These are phyloP conservation scores for Boloria euphrosyne DNA, from an alignment of 2,888 invertebrate genomes.

Conservation along the genomic window DNA sequence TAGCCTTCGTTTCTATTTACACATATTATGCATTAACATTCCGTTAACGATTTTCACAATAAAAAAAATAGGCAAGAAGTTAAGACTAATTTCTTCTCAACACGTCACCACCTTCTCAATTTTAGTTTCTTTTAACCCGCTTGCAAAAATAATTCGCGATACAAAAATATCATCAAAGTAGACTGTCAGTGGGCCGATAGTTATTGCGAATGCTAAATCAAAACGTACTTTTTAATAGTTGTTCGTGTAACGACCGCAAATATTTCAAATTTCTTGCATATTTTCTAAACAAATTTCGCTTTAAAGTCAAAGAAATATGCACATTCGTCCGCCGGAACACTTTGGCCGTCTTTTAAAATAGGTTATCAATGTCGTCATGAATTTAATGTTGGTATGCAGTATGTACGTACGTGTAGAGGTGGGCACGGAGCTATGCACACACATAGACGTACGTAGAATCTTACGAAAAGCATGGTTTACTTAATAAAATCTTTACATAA, in stretches of 20 bases:
- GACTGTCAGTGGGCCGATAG: constrained; percentile 24
- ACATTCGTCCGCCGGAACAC: constrained; percentile 2
- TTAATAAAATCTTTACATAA: no score
- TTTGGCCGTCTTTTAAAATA: constrained; percentile 4
- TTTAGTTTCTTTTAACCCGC: constrained; percentile 14
- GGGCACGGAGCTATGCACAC: background rate
- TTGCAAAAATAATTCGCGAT: constrained; percentile 17
- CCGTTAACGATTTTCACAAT: background rate
- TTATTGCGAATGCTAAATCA: constrained; percentile 15
- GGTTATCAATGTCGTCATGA: constrained; percentile 12
- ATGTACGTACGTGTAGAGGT: background rate
- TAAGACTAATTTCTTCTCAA: background rate
- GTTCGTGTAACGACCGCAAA: constrained; percentile 16
- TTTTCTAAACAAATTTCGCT: constrained; percentile 5
- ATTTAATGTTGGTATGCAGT: background rate
- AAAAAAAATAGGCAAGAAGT: background rate
- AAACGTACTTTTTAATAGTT: constrained; percentile 22
- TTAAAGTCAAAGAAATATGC: constrained; percentile 8
- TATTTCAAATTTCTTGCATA: constrained; percentile 6
- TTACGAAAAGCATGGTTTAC: no score
- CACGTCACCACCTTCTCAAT: constrained; percentile 1
- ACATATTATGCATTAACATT: background rate
- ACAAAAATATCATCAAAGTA: constrained; percentile 24
- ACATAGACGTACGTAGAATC: no score
- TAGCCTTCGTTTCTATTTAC: no score